Evolutionary conservation across 2,113 vertebrate genomes (phyloP).

Genomic region (Ursus arctos): DNA sequence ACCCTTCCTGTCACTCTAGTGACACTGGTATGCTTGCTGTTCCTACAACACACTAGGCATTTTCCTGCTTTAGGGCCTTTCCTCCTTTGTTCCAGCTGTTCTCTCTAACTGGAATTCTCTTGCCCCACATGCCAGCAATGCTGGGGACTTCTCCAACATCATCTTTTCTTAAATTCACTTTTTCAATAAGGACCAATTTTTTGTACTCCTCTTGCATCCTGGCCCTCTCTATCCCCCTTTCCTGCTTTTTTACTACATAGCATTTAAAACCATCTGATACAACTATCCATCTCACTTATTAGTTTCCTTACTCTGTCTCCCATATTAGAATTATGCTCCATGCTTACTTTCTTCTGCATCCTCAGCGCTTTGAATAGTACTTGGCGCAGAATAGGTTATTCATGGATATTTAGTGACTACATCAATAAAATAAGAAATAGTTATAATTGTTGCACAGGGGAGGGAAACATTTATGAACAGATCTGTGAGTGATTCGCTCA

Average conservation of each 20-base stretch:
- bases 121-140: not conserved
- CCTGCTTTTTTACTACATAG: not conserved
- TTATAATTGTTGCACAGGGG: not conserved
- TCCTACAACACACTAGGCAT: not conserved
- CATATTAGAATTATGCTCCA: not conserved
- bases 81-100: not conserved
- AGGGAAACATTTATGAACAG: constrained; percentile 6
- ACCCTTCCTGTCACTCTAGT: not conserved
- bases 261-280: not conserved
- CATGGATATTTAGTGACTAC: not conserved
- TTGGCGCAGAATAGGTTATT: not conserved
- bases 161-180: not conserved
- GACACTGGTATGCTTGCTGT: not conserved
- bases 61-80: not conserved
- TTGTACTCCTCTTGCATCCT: not conserved
- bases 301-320: not conserved
- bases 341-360: not conserved
- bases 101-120: not conserved
- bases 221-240: not conserved
- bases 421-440: not conserved
- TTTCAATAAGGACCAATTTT: not conserved
- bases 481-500: not conserved
- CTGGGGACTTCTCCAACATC: not conserved
- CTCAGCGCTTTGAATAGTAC: not conserved
- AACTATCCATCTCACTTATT: not conserved